Percentiles rank a stretch among this genome's conserved stretches.
phyloP scores from a whole-genome alignment of 2,888 invertebrate genomes.

The Chironomus tentans region DNA sequence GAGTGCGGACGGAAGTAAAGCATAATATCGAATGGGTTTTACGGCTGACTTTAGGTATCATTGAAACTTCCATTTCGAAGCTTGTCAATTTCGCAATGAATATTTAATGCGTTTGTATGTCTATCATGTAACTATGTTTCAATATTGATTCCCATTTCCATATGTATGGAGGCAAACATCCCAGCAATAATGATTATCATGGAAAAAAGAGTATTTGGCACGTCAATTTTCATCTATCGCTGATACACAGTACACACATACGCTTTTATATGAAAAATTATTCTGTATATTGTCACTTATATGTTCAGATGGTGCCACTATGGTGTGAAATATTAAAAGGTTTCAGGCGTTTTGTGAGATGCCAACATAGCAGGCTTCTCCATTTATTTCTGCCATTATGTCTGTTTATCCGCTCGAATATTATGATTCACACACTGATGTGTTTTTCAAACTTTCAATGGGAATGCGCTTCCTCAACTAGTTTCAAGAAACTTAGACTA shows the following conservation, averaged over 20 bases:
- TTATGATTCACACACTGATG: too few species aligned
- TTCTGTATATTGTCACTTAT: too few species aligned
- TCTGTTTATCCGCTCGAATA: too few species aligned
- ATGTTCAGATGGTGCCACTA: neutral
- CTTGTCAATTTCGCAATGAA: neutral
- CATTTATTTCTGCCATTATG: too few species aligned
- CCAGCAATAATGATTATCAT: neutral
- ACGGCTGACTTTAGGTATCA: too few species aligned
- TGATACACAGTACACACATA: neutral
- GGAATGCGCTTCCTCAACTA: too few species aligned
- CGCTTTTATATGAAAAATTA: neutral
- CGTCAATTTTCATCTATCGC: neutral
- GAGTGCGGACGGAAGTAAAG: too few species aligned
- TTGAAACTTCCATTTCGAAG: neutral
- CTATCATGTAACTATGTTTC: neutral
- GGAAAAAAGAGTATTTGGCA: neutral
- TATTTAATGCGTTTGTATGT: neutral
- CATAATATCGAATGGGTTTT: too few species aligned
- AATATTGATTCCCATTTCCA: neutral
- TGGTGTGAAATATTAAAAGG: neutral
- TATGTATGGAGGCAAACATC: neutral
- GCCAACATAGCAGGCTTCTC: too few species aligned
- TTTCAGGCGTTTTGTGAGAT: neutral
- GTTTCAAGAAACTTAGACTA: too few species aligned
- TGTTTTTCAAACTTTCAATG: too few species aligned